Evolutionary conservation across 2,113 vertebrate genomes (phyloP).

Genomic region (Passer montanus): DNA sequence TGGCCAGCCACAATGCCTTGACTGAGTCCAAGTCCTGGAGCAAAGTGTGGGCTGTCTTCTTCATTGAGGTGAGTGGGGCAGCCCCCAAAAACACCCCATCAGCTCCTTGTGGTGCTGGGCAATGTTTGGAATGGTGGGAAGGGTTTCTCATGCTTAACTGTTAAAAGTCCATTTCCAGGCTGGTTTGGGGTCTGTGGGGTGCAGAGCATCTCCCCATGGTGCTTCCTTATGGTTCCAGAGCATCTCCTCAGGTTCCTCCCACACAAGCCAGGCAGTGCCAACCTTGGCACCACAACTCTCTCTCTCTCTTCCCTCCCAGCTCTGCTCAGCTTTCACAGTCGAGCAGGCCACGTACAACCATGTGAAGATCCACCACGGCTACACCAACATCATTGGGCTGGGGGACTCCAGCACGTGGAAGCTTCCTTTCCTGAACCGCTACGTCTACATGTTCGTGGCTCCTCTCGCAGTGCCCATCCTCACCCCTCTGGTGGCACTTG

Average conservation of each 20-base stretch:
- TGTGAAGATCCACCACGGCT: conserved; percentile 88
- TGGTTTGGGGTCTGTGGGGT: background rate
- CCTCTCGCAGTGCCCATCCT: conserved; percentile 84
- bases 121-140: background rate
- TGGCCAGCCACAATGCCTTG: conserved; percentile 87
- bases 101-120: background rate
- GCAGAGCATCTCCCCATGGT: background rate
- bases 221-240: background rate
- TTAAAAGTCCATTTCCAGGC: background rate
- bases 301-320: conserved; percentile 65
- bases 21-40: conserved; percentile 82
- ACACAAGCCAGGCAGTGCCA: background rate
- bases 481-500: conserved; percentile 85
- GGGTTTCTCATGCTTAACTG: background rate
- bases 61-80: conserved; percentile 84
- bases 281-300: background rate
- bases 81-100: too few species aligned
- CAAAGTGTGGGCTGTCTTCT: conserved; percentile 87
- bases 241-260: background rate
- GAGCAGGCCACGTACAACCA: conserved; percentile 80
- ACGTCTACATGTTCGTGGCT: conserved; percentile 87
- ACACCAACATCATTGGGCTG: conserved; percentile 90
- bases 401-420: conserved; percentile 95
- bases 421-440: conserved; percentile 82
- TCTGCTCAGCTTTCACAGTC: conserved; percentile 86